Evolutionary conservation across 2,888 invertebrate species (phyloP).

Genomic region (Reticulitermes lucifugus): DNA sequence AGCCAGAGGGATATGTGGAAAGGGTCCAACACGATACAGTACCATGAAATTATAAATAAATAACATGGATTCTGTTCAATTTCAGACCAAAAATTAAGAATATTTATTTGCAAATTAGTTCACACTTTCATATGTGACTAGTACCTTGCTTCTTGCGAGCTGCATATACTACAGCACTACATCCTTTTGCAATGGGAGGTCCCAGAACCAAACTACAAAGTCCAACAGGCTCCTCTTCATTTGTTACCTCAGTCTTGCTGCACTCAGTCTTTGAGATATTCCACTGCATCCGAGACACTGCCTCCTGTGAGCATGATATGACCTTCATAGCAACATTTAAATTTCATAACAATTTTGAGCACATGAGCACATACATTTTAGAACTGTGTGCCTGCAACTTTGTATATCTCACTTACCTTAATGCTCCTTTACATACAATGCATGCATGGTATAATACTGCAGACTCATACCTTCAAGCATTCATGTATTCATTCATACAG

Average conservation of each 20-base stretch:
- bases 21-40: too few species aligned
- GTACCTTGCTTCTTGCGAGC: slow-evolving; percentile 67
- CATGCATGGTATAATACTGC: too few species aligned
- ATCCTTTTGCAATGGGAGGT: slow-evolving; percentile 80
- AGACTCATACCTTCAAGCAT: too few species aligned
- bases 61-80: too few species aligned
- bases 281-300: slow-evolving; percentile 70
- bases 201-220: slow-evolving; percentile 76
- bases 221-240: slow-evolving; percentile 64
- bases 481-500: too few species aligned
- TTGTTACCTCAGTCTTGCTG: slow-evolving; percentile 62
- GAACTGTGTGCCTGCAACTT: not conserved
- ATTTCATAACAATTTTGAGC: not conserved
- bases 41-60: too few species aligned
- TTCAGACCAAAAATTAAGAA: too few species aligned
- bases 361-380: too few species aligned
- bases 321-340: not conserved
- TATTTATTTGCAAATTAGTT: too few species aligned
- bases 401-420: not conserved
- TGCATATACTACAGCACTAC: slow-evolving; percentile 84
- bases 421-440: too few species aligned
- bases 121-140: too few species aligned
- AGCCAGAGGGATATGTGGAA: too few species aligned
- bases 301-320: slow-evolving; percentile 64
- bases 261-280: slow-evolving; percentile 64